phyloP scores from a whole-genome alignment of 1,140 invertebrate genomes.

The Hyles vespertilio region DNA sequence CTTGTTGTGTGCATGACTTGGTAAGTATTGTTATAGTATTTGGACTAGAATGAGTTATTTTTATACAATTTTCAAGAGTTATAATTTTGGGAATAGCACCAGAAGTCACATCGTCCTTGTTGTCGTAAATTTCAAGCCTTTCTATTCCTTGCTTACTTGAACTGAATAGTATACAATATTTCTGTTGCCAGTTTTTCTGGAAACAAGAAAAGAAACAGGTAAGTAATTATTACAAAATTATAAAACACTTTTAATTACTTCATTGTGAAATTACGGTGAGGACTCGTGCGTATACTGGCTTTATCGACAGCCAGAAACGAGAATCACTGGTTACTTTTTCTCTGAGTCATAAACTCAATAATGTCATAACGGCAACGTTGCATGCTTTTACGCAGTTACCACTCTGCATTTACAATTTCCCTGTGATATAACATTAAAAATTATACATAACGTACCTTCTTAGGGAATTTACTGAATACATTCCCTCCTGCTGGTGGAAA shows the following conservation, averaged over 20 bases:
- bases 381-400: background rate
- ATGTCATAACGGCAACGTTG: conserved; percentile 2
- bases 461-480: conserved; percentile 74
- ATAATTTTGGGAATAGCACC: conserved; percentile 83
- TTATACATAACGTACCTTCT: conserved; percentile 64
- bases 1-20: conserved; percentile 82
- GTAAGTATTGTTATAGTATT: conserved; percentile 82
- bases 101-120: conserved; percentile 81
- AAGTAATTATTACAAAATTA: conserved; percentile 1
- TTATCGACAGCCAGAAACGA: conserved; percentile 2
- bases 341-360: conserved; percentile 8
- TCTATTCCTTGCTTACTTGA: conserved; percentile 89
- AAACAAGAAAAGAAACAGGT: conserved; percentile 44
- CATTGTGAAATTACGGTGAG: too few species aligned
- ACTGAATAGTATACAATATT: conserved; percentile 85
- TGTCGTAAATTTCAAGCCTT: conserved; percentile 89
- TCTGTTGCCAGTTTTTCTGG: conserved; percentile 87
- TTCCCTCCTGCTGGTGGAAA: conserved; percentile 82
- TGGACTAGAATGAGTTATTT: conserved; percentile 82
- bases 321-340: conserved; percentile 7
- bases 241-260: background rate
- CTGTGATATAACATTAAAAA: background rate
- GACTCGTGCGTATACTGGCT: background rate
- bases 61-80: conserved; percentile 89
- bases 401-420: too few species aligned